These are phyloP conservation scores for Plebejus anna DNA, from an alignment of 2,888 invertebrate genomes.

Conservation along the genomic window DNA sequence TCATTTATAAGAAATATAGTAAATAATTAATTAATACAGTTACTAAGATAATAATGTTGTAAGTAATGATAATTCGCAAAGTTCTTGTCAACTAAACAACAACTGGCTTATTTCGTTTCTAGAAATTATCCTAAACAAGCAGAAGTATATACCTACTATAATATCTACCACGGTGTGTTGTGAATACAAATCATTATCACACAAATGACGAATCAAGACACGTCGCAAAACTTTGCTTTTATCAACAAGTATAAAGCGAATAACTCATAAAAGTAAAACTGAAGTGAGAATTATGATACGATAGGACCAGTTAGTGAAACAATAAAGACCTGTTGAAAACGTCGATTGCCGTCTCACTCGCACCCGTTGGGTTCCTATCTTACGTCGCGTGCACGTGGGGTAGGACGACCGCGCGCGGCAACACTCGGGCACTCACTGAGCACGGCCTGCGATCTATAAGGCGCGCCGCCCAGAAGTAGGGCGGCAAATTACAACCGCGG, in stretches of 20 bases:
- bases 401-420: slow-evolving; percentile 66
- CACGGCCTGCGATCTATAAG: slow-evolving; percentile 70
- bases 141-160: background rate
- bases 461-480: slow-evolving; percentile 63
- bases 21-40: too few relatives aligned
- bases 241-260: slow-evolving; percentile 23
- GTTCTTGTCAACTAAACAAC: too few relatives aligned
- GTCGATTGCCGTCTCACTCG: slow-evolving; percentile 60
- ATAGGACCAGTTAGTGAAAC: slow-evolving; percentile 70
- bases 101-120: background rate
- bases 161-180: background rate
- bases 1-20: too few relatives aligned
- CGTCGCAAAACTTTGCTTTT: slow-evolving; percentile 32
- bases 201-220: background rate
- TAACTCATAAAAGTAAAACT: slow-evolving; percentile 38
- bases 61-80: too few relatives aligned
- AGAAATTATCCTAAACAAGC: background rate
- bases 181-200: slow-evolving; percentile 3
- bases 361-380: slow-evolving; percentile 48
- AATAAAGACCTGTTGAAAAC: slow-evolving; percentile 78
- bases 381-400: slow-evolving; percentile 55
- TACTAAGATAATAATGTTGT: too few relatives aligned
- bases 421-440: slow-evolving; percentile 67
- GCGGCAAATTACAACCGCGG: slow-evolving; percentile 69
- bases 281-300: slow-evolving; percentile 66